These are phyloP conservation scores for Vidua chalybeata DNA, from an alignment of 2,113 vertebrate genomes.

Conservation along the genomic window DNA sequence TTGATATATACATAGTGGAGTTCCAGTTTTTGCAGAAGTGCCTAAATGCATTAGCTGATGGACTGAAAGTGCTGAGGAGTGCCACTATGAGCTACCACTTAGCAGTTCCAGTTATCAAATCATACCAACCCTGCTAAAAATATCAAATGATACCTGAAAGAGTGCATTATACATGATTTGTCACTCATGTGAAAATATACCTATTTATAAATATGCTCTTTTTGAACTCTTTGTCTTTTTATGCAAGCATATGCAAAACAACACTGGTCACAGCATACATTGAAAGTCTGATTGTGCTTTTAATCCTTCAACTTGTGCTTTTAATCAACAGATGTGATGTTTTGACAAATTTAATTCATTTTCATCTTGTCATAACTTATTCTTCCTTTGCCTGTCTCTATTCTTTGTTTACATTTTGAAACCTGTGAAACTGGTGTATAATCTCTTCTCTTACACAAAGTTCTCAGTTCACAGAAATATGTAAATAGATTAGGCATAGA, in stretches of 20 bases:
- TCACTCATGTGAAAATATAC: neutral
- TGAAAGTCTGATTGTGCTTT: neutral
- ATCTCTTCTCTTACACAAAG: neutral
- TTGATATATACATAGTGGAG: neutral
- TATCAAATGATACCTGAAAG: neutral
- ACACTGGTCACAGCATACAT: fast-evolving
- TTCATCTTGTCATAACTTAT: neutral
- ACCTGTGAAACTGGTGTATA: neutral
- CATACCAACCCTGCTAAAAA: neutral
- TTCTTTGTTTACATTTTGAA: neutral
- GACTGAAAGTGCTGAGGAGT: neutral
- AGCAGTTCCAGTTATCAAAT: neutral
- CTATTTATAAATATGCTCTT: neutral
- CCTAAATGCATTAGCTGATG: neutral
- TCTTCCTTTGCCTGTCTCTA: neutral
- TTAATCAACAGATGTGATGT: neutral
- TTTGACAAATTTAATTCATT: neutral
- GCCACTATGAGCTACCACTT: neutral
- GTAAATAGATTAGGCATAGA: neutral
- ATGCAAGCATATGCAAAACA: neutral
- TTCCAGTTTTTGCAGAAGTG: neutral
- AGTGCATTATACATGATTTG: neutral
- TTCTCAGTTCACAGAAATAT: neutral
- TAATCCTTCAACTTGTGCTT: neutral
- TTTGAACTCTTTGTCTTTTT: neutral